phyloP scores from a whole-genome alignment of 2,888 invertebrate species.

The Drosophila differens region DNA sequence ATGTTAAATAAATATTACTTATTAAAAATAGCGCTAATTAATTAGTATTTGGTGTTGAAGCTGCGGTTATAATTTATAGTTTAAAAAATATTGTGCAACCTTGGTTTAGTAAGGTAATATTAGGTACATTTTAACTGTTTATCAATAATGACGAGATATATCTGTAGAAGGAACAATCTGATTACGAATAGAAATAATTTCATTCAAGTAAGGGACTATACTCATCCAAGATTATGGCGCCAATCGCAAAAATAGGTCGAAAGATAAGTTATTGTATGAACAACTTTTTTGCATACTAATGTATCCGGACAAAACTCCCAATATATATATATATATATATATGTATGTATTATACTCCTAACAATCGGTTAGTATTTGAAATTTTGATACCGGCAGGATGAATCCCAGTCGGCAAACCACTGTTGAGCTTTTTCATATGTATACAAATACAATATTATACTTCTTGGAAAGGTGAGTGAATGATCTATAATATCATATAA shows the following conservation, averaged over 20 bases:
- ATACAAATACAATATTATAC: background rate
- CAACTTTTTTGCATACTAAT: background rate
- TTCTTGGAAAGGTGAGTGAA: background rate
- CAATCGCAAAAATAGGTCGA: background rate
- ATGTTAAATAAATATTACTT: background rate
- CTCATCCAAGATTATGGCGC: background rate
- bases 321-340: no score
- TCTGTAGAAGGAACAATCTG: background rate
- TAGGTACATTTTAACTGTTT: background rate
- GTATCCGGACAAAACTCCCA: no score
- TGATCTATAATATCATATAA: background rate
- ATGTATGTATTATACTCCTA: no score
- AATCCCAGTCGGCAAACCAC: background rate
- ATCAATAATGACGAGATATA: background rate
- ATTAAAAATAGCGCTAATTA: background rate
- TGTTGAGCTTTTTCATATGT: no score
- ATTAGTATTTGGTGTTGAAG: background rate
- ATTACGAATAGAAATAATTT: background rate
- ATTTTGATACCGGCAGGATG: background rate
- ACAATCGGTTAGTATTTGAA: no score
- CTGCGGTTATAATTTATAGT: background rate
- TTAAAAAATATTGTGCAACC: background rate
- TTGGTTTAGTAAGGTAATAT: background rate
- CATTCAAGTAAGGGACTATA: background rate
- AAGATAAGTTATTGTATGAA: background rate